Conservation (phyloP, 2,888 invertebrate species). For the Nomada flava region DNA sequence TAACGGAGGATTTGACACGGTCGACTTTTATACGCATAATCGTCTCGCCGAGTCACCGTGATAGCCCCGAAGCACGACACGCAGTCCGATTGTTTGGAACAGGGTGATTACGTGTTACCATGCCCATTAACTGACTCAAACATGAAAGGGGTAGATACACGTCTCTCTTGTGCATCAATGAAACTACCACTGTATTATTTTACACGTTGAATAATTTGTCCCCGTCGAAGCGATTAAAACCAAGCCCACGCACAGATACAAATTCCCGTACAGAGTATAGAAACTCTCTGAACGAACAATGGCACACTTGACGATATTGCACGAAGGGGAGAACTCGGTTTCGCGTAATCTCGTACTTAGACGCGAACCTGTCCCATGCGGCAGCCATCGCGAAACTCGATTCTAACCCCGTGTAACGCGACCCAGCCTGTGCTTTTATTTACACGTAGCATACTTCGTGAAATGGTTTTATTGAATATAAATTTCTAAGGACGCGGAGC, state of each 20-base stretch:
- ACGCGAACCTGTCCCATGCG: conserved; percentile 35
- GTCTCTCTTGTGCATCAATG: conserved; percentile 28
- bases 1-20: conserved; percentile 30
- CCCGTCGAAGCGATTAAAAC: not conserved
- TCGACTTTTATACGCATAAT: conserved; percentile 39
- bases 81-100: not conserved
- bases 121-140: conserved; percentile 10
- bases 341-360: conserved; percentile 23
- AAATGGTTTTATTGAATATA: conserved; percentile 53
- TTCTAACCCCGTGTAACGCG: conserved; percentile 12
- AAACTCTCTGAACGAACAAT: not conserved
- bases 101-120: conserved; percentile 16
- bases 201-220: not conserved
- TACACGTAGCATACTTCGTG: conserved; percentile 9
- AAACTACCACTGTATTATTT: not conserved
- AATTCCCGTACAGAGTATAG: conserved; percentile 7
- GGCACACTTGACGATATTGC: not conserved
- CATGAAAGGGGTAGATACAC: not conserved
- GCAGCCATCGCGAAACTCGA: conserved; percentile 28
- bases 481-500: conserved; percentile 42
- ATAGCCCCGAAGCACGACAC: conserved; percentile 29
- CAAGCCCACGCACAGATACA: not conserved
- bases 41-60: conserved; percentile 42
- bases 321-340: conserved; percentile 9
- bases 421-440: conserved; percentile 21